Evolutionary conservation across 1,140 invertebrate genomes (phyloP).

Genomic region (Heliconius hermathena): DNA sequence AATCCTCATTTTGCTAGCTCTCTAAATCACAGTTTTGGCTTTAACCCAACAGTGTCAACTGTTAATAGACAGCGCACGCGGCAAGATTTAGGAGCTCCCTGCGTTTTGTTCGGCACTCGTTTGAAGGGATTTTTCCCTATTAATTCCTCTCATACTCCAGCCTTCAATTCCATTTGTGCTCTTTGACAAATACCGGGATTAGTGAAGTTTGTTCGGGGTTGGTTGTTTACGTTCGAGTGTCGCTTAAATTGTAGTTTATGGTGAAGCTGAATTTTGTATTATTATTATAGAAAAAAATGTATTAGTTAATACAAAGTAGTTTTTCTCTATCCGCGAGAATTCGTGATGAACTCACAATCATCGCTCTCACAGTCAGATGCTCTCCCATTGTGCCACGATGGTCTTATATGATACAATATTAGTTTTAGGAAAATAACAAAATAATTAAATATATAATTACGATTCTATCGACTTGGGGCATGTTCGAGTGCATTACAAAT

Average conservation of each 20-base stretch:
- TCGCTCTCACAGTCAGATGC: no score
- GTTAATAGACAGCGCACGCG: constrained; percentile 76
- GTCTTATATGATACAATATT: no score
- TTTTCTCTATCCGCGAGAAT: no score
- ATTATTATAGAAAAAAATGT: not conserved
- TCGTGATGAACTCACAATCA: no score
- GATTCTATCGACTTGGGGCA: no score
- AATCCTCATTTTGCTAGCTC: constrained; percentile 29
- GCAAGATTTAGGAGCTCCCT: constrained; percentile 59
- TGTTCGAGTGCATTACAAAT: no score
- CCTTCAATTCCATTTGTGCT: constrained; percentile 75
- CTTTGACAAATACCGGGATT: constrained; percentile 77
- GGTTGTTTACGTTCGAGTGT: not conserved
- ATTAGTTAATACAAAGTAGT: not conserved
- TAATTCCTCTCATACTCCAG: constrained; percentile 63
- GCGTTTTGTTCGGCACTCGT: constrained; percentile 44
- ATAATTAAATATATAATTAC: no score
- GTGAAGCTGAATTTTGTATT: not conserved
- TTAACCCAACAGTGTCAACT: constrained; percentile 71
- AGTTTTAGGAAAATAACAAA: no score
- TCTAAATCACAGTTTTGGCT: constrained; percentile 68
- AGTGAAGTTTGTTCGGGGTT: constrained; percentile 51
- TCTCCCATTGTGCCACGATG: no score
- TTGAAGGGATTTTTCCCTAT: constrained; percentile 72
- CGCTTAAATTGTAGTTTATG: not conserved